Evolutionary conservation across 2,113 vertebrate genomes (phyloP).

Genomic region (Phyllostomus hastatus): DNA sequence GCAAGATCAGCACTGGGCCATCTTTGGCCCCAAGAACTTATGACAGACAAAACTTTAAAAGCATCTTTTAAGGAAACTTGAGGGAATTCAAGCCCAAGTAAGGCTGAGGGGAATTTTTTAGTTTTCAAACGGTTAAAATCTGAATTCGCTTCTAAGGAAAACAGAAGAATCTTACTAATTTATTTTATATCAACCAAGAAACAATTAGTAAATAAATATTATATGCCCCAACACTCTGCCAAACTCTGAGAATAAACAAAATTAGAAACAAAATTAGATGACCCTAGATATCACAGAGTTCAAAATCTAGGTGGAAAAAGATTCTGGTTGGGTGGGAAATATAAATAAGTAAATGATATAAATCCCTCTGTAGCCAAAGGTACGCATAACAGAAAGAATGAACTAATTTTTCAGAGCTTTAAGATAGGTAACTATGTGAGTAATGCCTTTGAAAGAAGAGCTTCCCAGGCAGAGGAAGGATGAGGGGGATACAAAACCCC

Average conservation of each 20-base stretch:
- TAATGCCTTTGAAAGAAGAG: not conserved
- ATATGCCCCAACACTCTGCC: not conserved
- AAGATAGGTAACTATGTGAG: not conserved
- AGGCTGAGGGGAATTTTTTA: not conserved
- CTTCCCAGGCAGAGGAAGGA: not conserved
- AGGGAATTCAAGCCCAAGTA: not conserved
- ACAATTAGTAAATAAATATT: not conserved
- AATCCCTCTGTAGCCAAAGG: not conserved
- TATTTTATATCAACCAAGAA: constrained; percentile 29
- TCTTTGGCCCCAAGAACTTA: not conserved
- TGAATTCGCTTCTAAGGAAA: constrained; percentile 3
- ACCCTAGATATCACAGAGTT: not conserved
- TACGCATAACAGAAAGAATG: not conserved
- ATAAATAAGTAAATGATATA: not conserved
- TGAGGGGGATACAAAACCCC: not conserved
- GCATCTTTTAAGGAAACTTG: constrained; percentile 7
- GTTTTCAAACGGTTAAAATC: not conserved
- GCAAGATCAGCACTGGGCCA: not conserved
- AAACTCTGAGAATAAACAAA: constrained; percentile 1
- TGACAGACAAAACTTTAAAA: not conserved
- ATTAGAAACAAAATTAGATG: not conserved
- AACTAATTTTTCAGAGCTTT: not conserved
- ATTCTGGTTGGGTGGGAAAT: not conserved
- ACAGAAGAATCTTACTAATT: not conserved
- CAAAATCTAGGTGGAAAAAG: not conserved